A percentile compares a stretch with the other conserved stretches of the same genome.
These are phyloP conservation scores for Falco naumanni DNA, from an alignment of 2,797 vertebrate genomes.

Conservation along the genomic window DNA sequence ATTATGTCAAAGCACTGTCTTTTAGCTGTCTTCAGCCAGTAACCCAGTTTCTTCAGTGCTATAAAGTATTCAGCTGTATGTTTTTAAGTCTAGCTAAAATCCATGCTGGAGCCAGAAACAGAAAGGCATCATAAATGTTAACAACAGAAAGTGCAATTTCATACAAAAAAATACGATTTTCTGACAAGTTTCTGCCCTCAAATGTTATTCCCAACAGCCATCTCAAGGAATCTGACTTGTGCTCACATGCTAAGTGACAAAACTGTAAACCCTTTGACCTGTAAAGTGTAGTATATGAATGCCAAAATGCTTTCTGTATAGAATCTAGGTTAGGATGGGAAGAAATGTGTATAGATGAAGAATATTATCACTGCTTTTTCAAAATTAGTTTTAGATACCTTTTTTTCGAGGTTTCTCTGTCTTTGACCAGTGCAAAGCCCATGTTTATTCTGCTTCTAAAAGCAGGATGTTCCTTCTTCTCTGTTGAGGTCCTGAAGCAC, in stretches of 20 bases:
- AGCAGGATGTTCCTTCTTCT: neutral
- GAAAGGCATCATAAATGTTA: neutral
- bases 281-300: neutral
- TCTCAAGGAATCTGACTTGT: neutral
- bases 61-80: neutral
- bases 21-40: neutral
- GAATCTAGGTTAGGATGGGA: neutral
- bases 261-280: neutral
- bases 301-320: neutral
- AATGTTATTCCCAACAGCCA: neutral
- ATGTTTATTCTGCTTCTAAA: neutral
- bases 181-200: neutral
- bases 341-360: neutral
- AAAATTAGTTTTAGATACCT: neutral
- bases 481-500: neutral
- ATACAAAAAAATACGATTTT: neutral
- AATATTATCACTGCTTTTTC: neutral
- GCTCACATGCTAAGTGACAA: neutral
- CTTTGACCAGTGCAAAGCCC: neutral
- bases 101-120: neutral
- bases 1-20: neutral
- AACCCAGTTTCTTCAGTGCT: neutral
- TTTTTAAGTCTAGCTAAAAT: neutral
- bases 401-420: neutral
- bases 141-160: neutral